Conservation (phyloP, 2,888 invertebrate genomes). For the Synergus japonicus region DNA sequence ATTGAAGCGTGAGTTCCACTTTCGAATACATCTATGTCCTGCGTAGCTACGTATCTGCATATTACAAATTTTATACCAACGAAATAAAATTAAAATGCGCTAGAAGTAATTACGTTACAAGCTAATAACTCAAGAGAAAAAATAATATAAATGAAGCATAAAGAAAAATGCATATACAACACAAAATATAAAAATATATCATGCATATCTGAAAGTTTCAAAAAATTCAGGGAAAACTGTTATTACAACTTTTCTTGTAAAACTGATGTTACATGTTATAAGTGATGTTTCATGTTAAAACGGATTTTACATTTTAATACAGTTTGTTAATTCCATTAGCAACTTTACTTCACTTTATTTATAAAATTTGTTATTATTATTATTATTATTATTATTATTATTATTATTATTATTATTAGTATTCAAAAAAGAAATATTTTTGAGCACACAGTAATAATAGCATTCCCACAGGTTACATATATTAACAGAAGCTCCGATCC, state of each 20-base stretch:
- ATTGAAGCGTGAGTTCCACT: conserved; percentile 46
- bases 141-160: not conserved
- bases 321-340: too few relatives aligned
- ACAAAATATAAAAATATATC: not conserved
- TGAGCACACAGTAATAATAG: not conserved
- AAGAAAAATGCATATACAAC: not conserved
- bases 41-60: not conserved
- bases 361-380: too few relatives aligned
- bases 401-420: too few relatives aligned
- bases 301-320: too few relatives aligned
- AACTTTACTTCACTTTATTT: too few relatives aligned
- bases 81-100: conserved; percentile 24
- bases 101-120: not conserved
- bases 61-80: not conserved
- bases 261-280: not conserved
- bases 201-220: not conserved
- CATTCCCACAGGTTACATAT: not conserved
- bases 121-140: not conserved
- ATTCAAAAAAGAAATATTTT: not conserved
- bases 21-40: conserved; percentile 14
- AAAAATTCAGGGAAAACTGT: not conserved
- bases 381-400: too few relatives aligned
- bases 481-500: conserved; percentile 14
- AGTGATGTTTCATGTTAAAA: too few relatives aligned
- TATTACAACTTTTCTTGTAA: not conserved